Evolutionary conservation across 2,888 invertebrate species (phyloP).

Genomic region (Pterostichus niger): DNA sequence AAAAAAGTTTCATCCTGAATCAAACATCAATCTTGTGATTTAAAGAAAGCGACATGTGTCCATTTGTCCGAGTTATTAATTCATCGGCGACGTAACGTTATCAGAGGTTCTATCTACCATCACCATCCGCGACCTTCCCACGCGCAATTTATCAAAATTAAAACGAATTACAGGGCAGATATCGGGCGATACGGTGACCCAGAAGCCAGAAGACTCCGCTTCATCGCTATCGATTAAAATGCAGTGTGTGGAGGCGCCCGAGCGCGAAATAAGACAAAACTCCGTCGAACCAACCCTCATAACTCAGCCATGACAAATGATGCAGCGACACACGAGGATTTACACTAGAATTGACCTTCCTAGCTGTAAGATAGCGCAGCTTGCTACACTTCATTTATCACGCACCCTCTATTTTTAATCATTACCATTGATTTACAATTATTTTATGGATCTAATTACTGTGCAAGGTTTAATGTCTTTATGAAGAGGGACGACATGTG

Average conservation of each 20-base stretch:
- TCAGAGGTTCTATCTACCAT: conserved; percentile 2
- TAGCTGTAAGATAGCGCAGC: not conserved
- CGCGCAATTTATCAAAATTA: conserved; percentile 57
- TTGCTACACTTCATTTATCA: not conserved
- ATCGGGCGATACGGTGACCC: conserved; percentile 51
- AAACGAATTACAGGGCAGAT: conserved; percentile 54
- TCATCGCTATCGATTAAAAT: conserved; percentile 58
- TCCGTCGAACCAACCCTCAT: conserved; percentile 25
- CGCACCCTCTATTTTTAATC: not conserved
- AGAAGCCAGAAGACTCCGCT: conserved; percentile 13
- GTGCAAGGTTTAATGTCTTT: too few species aligned
- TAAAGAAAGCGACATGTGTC: conserved; percentile 52
- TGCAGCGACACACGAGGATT: conserved; percentile 35
- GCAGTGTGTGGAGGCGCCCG: conserved; percentile 34
- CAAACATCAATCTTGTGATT: conserved; percentile 36
- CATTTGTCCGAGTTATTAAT: conserved; percentile 53
- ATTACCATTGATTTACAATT: conserved; percentile 11
- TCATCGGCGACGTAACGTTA: conserved; percentile 29
- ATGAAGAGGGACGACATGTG: too few species aligned
- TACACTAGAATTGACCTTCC: conserved; percentile 46
- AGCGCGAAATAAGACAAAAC: conserved; percentile 57
- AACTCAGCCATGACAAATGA: conserved; percentile 45
- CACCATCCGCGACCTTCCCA: conserved; percentile 40
- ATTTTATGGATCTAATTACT: not conserved
- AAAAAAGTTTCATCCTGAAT: too few species aligned